Evolutionary conservation across 1,140 invertebrate species (phyloP), one percentile per base, ranked within the genome.

Genomic region (Planococcus citri): DNA sequence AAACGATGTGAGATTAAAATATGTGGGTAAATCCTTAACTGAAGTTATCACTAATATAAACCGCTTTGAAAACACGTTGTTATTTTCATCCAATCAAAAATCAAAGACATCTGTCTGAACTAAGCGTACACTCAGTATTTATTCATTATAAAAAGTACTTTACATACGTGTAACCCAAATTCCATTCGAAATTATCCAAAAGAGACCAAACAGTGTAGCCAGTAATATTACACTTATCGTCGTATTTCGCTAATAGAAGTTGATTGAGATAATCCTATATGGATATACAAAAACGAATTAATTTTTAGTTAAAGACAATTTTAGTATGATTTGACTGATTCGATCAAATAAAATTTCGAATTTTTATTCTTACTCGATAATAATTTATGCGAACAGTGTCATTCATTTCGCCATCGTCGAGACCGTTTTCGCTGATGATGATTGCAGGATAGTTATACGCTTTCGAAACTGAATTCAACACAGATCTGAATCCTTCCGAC

Each of bases 171-270:
- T 82, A 87, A 57, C 86, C 86, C 14, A 73, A 75, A 1, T 77
- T 76, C 89, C 89, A 92, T 77, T 92, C 89, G 75, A 90, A 90
- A 76, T 90, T 91, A 71, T 92, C 90, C 72, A 91, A 78, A 0
- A 92, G 75, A 72, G 85, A 87, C 89, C 89, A 92, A 51, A 83
- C 79, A 0, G 85, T 83, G 73, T 91, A 91, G 0, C 81, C 85
- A 17, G 78, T 76, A 0, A 92, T 82, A 51, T 86, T 82, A 29
- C 84, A 85, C 0, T 82, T 81, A 73, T 88, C 85, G 14, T 84
- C 78, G 38, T 84, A 73, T 4, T 90, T 82, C 0, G 88, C 87
- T 73, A 83, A 80, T 24, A 87, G 78, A 70, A 90, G 76, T 14
- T 85, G 80, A 69, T 83, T 82, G 21, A 91, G 79, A 74, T 90